Base-by-base conservation (phyloP, 2,113 vertebrate genomes). In the Alexandromys fortis region DNA sequence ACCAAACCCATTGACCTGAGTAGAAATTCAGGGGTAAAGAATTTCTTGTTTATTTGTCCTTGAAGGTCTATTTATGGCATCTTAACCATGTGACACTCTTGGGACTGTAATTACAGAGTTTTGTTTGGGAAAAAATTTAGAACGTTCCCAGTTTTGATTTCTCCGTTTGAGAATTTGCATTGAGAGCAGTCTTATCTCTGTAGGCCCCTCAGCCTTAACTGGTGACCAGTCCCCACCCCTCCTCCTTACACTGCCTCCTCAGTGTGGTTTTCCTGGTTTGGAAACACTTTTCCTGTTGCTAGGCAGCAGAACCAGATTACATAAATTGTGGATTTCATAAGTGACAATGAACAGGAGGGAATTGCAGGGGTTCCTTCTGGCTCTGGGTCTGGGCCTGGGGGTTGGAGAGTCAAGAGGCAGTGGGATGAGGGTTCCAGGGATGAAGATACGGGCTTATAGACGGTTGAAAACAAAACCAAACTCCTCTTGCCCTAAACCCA, bases 271-370 rank as follows among this genome's bases (percentile, higher is more conserved):
- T 47, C 70, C 67, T 96, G 98, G 95, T 97, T 98, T 97, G 95
- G 96, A 96, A 92, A 97, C 97, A 72, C 97, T 98, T 97, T 89
- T 49, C 30, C 96, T 82, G 98, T 98, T 98, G 98, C 98, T 98
- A 98, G 35, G 98, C 95, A 92, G 92, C 96, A 65, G 93, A 97
- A 90, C 35, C 49, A 52, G 61, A 24, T 98, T 98, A 95, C 90
- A 22, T 98, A 92, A 97, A 91, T 76, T 97, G 97, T 97, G 96
- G 97, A 89, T 96, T 96, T 91, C 77, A 93, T 97, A 96, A 73
- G 77, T 94, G 68, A 92, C 68, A 81, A 1, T 63, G 88, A 67
- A 35, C 78, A 97, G 90, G 92, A 94, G 78, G 5, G 90, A 72
- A 55, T 76, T 95, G 45, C 86, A 19, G 81, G 26, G 94, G 96